These are phyloP conservation scores for Acanthosepion pharaonis DNA, from an alignment of 2,888 invertebrate genomes.

Conservation along the genomic window DNA sequence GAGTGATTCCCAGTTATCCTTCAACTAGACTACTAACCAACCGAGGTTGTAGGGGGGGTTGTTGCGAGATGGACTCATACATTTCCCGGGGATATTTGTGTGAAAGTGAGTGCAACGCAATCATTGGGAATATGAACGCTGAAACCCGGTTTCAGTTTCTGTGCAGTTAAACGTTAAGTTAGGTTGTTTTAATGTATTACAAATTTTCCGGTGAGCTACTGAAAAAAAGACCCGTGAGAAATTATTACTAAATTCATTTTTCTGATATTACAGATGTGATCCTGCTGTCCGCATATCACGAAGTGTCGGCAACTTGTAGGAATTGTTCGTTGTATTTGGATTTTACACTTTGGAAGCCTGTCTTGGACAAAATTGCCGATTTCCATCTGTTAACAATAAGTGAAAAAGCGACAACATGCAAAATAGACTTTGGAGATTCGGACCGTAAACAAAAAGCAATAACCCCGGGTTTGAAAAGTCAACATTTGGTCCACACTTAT, in stretches of 20 bases:
- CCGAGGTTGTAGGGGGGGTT: too few relatives aligned
- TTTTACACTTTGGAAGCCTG: neutral
- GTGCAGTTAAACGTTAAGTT: too few relatives aligned
- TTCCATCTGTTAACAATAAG: neutral
- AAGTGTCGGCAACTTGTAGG: neutral
- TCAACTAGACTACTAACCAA: too few relatives aligned
- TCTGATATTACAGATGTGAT: neutral
- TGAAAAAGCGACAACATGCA: neutral
- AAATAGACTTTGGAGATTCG: neutral
- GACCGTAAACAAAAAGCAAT: rapidly evolving
- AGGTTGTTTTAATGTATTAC: too few relatives aligned
- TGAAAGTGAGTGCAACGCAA: too few relatives aligned
- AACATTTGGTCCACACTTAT: neutral
- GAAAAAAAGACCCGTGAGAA: neutral
- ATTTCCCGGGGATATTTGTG: too few relatives aligned
- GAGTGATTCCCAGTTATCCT: too few relatives aligned
- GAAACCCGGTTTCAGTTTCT: too few relatives aligned
- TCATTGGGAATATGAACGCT: too few relatives aligned
- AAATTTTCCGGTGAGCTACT: neutral
- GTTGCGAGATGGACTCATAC: too few relatives aligned
- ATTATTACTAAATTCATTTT: neutral
- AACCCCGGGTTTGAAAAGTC: neutral
- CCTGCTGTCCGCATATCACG: neutral
- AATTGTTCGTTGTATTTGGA: neutral
- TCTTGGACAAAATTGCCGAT: neutral